Evolutionary conservation across 2,888 invertebrate genomes (phyloP), one percentile per base, ranked within the genome.

Genomic region (Cantharis lateralis): DNA sequence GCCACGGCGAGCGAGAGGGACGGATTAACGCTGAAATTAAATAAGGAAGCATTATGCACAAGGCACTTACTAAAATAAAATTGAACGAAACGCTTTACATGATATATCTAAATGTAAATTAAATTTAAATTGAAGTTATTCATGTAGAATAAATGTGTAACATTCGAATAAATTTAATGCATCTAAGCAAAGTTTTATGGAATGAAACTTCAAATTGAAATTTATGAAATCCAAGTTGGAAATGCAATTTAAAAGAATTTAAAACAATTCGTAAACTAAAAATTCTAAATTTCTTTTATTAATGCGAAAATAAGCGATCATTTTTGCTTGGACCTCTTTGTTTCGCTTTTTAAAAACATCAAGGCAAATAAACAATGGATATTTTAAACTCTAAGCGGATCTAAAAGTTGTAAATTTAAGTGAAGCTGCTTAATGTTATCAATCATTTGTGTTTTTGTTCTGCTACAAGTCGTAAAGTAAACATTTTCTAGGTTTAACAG

Each of bases 351-450:
- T 48, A 48, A 48, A 48, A 48, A 48, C 48, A 48, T 48, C 11
- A 20, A 66, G n/a, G 24, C 20, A 66, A 66, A 66, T 66, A 66
- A 66, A 66, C 24, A 78, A 71, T 71, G 70, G 69, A 68, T 70
- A 73, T 72, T 74, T 68, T 76, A 69, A 76, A 66, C 70, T 68
- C 20, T 80, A 80, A 80, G 79, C 78, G 76, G 84, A 83, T 84
- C 83, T 81, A 76, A 79, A 81, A 66, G 83, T 83, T 84, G 84
- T 83, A 83, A 84, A 83, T 84, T 83, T 81, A 78, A 81, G 81
- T 82, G 81, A 84, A 85, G 84, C 84, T 77, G 83, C 84, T 84
- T 84, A 83, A 71, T 74, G 81, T 80, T 79, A 83, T 83, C 82
- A 82, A 83, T 83, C 83, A 83, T 80, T 75, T 78, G 70, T 74